Evolutionary conservation across 1,140 invertebrate genomes (phyloP).

Genomic region (Eupristina koningsbergeri): DNA sequence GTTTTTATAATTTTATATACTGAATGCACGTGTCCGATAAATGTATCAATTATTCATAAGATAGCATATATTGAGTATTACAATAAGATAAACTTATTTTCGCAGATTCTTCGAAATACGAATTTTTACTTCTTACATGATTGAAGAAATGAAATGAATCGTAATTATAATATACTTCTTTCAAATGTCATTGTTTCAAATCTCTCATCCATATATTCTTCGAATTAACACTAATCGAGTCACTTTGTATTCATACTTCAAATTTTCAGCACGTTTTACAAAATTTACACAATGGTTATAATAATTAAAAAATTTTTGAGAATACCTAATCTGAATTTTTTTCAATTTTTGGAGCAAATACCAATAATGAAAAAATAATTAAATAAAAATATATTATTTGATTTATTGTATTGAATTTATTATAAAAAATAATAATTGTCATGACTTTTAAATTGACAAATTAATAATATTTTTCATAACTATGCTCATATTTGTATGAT

Average conservation of each 20-base stretch:
- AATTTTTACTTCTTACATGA: background rate
- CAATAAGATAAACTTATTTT: background rate
- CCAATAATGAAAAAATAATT: too few species aligned
- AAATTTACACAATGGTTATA: background rate
- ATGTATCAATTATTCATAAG: too few species aligned
- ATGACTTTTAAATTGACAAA: too few species aligned
- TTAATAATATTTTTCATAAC: too few species aligned
- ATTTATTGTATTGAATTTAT: too few species aligned
- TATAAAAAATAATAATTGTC: too few species aligned
- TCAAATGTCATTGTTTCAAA: slow-evolving; percentile 26
- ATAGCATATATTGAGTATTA: too few species aligned
- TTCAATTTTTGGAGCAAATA: background rate
- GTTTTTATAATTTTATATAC: too few species aligned
- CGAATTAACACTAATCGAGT: background rate
- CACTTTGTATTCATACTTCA: background rate
- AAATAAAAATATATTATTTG: too few species aligned
- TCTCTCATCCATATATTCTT: slow-evolving; percentile 9
- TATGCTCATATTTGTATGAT: too few species aligned
- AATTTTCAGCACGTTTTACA: background rate
- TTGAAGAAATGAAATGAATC: background rate
- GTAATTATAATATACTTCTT: background rate
- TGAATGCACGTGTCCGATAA: too few species aligned
- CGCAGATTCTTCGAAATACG: background rate
- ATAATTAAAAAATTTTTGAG: slow-evolving; percentile 6
- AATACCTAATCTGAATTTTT: background rate